A percentile compares a stretch with the other conserved stretches of the same genome.
Conservation (phyloP, 2,797 vertebrate genomes). For the Bovichtus diacanthus region DNA sequence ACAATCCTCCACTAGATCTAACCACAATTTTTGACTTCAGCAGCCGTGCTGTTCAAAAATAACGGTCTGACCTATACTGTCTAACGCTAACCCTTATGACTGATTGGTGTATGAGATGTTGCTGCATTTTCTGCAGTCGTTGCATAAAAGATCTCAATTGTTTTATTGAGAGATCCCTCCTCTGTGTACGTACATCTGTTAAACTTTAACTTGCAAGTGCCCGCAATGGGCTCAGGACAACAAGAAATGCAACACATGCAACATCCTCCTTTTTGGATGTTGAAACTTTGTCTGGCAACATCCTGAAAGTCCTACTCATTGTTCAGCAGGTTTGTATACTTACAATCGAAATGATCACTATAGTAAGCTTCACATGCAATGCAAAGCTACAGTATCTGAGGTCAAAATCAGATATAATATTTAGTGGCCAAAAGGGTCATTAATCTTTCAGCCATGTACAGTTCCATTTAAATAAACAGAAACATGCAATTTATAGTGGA, state of each 20-base stretch:
- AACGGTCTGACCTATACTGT: slow-evolving; percentile 13
- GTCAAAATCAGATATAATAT: slow-evolving; percentile 45
- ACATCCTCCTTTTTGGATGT: slow-evolving; percentile 67
- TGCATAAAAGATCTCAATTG: slow-evolving; percentile 42
- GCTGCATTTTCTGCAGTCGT: slow-evolving; percentile 65
- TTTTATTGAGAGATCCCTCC: slow-evolving; percentile 43
- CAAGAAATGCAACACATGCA: slow-evolving; percentile 77
- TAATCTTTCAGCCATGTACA: slow-evolving; percentile 73
- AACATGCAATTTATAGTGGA: slow-evolving; percentile 72
- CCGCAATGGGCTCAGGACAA: slow-evolving; percentile 70
- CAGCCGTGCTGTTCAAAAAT: slow-evolving; percentile 51
- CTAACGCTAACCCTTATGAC: slow-evolving; percentile 56
- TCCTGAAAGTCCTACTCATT: slow-evolving; percentile 50
- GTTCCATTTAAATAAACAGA: slow-evolving; percentile 70
- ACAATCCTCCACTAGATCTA: slow-evolving; percentile 36
- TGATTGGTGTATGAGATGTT: slow-evolving; percentile 36
- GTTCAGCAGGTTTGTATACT: slow-evolving; percentile 59
- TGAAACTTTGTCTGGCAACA: slow-evolving; percentile 50
- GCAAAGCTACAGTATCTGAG: slow-evolving; percentile 57
- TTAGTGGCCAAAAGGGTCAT: slow-evolving; percentile 44
- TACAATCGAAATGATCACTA: slow-evolving; percentile 38
- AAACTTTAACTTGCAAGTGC: slow-evolving; percentile 60
- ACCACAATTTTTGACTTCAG: slow-evolving; percentile 52
- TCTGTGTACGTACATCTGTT: slow-evolving; percentile 52
- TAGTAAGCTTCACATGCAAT: slow-evolving; percentile 59